A percentile compares a stretch with the other conserved stretches of the same genome.
phyloP scores from a whole-genome alignment of 2,113 vertebrate genomes.

The Oncorhynchus nerka region DNA sequence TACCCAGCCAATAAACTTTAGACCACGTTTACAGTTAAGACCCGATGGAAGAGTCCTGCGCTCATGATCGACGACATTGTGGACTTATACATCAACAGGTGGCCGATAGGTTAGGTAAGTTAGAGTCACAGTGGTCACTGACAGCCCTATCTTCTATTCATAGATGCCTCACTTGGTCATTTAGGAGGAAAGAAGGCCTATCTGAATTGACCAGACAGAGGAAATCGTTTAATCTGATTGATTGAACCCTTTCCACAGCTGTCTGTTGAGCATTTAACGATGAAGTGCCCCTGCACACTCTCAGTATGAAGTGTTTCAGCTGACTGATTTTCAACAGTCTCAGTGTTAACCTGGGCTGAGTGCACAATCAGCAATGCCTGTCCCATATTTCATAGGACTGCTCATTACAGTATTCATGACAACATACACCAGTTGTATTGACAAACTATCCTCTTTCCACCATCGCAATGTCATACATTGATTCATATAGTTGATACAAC shows the following conservation, averaged over 20 bases:
- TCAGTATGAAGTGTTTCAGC: constrained; percentile 41
- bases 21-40: too few relatives aligned
- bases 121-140: neutral
- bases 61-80: neutral
- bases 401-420: constrained; percentile 55
- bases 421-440: constrained; percentile 26
- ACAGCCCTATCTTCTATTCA: neutral
- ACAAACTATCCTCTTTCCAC: too few relatives aligned
- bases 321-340: constrained; percentile 60
- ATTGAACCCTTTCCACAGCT: constrained; percentile 52
- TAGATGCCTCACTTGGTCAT: neutral
- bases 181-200: constrained; percentile 18
- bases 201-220: constrained; percentile 42
- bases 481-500: neutral
- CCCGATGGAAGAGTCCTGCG: neutral
- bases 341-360: constrained; percentile 59
- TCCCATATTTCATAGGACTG: constrained; percentile 59
- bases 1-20: too few relatives aligned
- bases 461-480: neutral
- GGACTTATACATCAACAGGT: neutral
- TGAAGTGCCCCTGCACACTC: constrained; percentile 44
- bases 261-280: constrained; percentile 47
- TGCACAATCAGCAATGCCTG: constrained; percentile 65
- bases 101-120: neutral
- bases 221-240: constrained; percentile 47